Conservation (phyloP, 2,797 vertebrate species). For the Bovichtus variegatus region DNA sequence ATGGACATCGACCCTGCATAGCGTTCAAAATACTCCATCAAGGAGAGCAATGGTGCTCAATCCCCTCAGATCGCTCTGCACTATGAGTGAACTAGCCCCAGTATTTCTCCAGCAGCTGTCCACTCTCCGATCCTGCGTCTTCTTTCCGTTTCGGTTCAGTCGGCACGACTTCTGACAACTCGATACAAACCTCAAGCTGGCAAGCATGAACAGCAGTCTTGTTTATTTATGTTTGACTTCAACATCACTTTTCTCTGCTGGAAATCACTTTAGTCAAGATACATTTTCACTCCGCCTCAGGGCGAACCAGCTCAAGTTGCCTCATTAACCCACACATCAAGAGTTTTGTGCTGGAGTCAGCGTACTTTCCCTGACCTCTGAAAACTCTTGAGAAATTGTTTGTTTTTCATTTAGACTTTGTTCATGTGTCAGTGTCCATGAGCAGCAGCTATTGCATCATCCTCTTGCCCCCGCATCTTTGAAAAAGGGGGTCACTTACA, state of each 20-base stretch:
- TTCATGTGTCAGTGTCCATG: slow-evolving; percentile 47
- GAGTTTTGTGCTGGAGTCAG: slow-evolving; percentile 20
- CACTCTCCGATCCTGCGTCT: not conserved
- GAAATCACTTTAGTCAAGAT: slow-evolving; percentile 11
- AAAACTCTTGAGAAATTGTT: slow-evolving; percentile 43
- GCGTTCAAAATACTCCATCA: not conserved
- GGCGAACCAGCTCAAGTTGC: slow-evolving; percentile 23
- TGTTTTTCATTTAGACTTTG: slow-evolving; percentile 65
- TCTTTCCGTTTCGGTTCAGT: not conserved
- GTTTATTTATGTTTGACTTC: slow-evolving; percentile 31
- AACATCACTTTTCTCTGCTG: not conserved
- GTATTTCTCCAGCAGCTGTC: slow-evolving; percentile 5
- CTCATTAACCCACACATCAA: slow-evolving; percentile 36
- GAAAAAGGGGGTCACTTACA: slow-evolving; percentile 13
- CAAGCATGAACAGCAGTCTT: not conserved
- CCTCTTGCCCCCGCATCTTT: slow-evolving; percentile 1
- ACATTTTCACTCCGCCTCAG: not conserved
- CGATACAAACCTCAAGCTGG: not conserved
- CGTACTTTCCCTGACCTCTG: slow-evolving; percentile 49
- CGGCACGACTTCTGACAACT: not conserved
- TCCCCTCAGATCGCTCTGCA: not conserved
- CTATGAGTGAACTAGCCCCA: not conserved
- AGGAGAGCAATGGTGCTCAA: not conserved
- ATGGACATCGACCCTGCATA: not conserved
- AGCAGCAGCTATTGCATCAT: slow-evolving; percentile 49